Evolutionary conservation across 1,140 invertebrate species (phyloP).

Genomic region (Penaeus chinensis): DNA sequence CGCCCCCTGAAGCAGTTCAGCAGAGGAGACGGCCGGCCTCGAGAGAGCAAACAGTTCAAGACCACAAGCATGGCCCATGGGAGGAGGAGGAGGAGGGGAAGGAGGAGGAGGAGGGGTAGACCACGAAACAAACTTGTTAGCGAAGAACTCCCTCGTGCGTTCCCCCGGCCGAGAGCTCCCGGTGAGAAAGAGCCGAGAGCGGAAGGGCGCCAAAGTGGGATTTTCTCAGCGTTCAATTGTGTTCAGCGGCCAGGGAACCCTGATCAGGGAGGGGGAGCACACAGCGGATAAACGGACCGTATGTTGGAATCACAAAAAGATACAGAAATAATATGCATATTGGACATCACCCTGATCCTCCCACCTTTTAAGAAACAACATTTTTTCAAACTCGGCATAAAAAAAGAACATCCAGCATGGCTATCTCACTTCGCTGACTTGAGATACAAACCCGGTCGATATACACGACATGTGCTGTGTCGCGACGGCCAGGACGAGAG

Average conservation of each 20-base stretch:
- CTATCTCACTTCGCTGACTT: too few relatives aligned
- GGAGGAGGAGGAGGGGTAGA: too few relatives aligned
- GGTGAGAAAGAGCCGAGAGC: constrained; percentile 31
- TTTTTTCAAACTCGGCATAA: neutral
- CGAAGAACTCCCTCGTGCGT: too few relatives aligned
- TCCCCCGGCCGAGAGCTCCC: constrained; percentile 7
- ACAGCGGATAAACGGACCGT: constrained; percentile 3
- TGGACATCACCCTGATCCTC: neutral
- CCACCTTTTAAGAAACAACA: neutral
- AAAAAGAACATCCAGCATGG: neutral
- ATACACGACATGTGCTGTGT: neutral
- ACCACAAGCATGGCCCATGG: too few relatives aligned
- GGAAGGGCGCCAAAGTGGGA: constrained; percentile 42
- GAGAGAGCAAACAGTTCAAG: too few relatives aligned
- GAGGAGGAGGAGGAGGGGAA: too few relatives aligned
- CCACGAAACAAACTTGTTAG: too few relatives aligned
- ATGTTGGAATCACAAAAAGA: too few relatives aligned
- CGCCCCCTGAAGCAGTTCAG: too few relatives aligned
- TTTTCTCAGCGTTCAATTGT: constrained; percentile 55
- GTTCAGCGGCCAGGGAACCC: constrained; percentile 38
- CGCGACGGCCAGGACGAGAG: neutral
- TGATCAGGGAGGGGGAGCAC: constrained; percentile 26
- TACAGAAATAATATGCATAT: too few relatives aligned
- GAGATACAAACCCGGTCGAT: neutral
- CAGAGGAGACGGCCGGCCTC: too few relatives aligned